Evolutionary conservation across 2,797 vertebrate species (phyloP), one percentile per base, ranked within the genome.

Genomic region (Anableps anableps): DNA sequence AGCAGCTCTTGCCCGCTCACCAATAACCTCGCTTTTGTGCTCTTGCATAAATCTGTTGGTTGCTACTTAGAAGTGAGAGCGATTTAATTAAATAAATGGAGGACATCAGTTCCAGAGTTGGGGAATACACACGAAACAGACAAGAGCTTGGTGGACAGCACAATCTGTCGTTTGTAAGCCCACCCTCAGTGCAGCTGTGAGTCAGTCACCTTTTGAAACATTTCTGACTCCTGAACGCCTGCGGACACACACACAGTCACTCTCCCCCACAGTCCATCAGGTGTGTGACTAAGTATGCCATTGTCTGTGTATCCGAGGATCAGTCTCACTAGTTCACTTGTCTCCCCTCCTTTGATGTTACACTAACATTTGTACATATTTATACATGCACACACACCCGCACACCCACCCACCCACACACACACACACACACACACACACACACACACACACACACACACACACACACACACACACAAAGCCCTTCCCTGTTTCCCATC

Each of bases 1-100:
- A 55, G 76, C 80, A 68, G 85, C 76, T 86, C 80, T 51, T 60
- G 82, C 71, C 81, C 75, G 83, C 80, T 83, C 89, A 36, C 83
- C 78, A 79, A 64, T 88, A 86, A 88, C 83, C 81, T 75, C 4
- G 53, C 74, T 76, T 88, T 83, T 88, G 88, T 88, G 88, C 79
- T 84, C 78, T 80, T 48, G 75, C 82, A 82, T 77, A 88, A 94
- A 94, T 94, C 92, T 87, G 90, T 93, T 43, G 48, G 26, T 68
- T 41, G 81, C 80, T 85, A 74, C 91, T 93, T 89, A 83, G 83
- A 91, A 90, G 87, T 83, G 84, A 80, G 77, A 81, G 78, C 75
- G 76, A 53, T 92, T 91, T 92, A 92, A 93, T 95, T 91, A 90
- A 91, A 93, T 91, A 91, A 89, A 94, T 91, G 86, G 86, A 88